Evolutionary conservation across 2,113 vertebrate species (phyloP).

Genomic region (Aegithalos caudatus): DNA sequence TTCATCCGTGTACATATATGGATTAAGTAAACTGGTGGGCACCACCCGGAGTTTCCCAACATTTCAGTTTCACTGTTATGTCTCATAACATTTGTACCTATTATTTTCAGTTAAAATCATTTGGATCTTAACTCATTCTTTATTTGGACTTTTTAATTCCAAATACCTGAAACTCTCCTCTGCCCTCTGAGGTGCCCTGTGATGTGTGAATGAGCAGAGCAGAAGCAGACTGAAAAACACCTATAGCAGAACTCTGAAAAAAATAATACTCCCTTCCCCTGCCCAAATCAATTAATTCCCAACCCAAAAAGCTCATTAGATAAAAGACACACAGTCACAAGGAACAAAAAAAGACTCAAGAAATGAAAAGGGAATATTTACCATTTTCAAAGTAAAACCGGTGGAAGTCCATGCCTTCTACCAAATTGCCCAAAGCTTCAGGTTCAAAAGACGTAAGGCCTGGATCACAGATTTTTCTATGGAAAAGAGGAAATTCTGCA

Average conservation of each 20-base stretch:
- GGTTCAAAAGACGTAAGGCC: conserved; percentile 96
- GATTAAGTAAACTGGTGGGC: neutral
- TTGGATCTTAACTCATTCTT: neutral
- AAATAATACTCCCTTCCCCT: neutral
- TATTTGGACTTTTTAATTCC: neutral
- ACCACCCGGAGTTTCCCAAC: neutral
- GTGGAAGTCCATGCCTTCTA: conserved; percentile 97
- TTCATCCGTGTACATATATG: neutral
- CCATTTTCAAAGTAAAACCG: conserved; percentile 98
- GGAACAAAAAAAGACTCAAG: neutral
- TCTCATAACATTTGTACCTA: neutral
- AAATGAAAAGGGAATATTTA: conserved; percentile 41
- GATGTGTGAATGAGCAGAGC: neutral
- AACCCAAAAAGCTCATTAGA: neutral
- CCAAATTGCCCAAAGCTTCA: conserved; percentile 94
- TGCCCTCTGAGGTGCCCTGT: neutral
- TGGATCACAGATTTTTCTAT: conserved; percentile 96
- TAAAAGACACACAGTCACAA: neutral
- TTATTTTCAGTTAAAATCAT: neutral
- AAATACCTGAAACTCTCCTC: neutral
- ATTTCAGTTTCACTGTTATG: neutral
- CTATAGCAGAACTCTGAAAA: neutral
- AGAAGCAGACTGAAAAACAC: neutral
- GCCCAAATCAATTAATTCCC: neutral
- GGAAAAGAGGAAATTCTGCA: neutral